These are phyloP conservation scores for Pempheris klunzingeri DNA, from an alignment of 2,797 vertebrate genomes.

Conservation along the genomic window DNA sequence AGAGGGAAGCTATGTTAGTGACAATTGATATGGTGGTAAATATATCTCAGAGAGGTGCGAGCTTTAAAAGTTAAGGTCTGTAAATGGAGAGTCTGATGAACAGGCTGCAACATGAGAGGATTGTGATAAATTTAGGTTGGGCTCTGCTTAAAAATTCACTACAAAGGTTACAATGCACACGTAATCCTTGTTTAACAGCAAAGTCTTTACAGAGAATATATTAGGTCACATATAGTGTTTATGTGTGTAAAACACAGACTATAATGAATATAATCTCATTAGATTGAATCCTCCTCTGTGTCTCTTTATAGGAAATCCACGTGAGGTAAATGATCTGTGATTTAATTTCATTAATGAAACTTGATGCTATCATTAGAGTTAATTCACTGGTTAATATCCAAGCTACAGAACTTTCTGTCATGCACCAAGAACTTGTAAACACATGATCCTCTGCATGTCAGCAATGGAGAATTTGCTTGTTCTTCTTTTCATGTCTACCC, in stretches of 20 bases:
- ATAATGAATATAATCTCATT: conserved; percentile 15
- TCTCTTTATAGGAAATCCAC: conserved; percentile 48
- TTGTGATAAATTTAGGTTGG: conserved; percentile 60
- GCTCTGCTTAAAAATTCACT: conserved; percentile 25
- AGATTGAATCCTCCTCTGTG: conserved; percentile 14
- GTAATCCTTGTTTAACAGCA: not conserved
- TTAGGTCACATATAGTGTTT: no score
- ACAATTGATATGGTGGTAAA: conserved; percentile 63
- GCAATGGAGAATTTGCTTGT: conserved; percentile 58
- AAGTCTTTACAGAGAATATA: conserved; percentile 5
- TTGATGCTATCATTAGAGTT: conserved; percentile 70
- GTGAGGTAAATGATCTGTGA: conserved; percentile 66
- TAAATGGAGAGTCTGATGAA: conserved; percentile 39
- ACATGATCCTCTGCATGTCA: conserved; percentile 63
- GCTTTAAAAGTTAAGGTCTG: conserved; percentile 47
- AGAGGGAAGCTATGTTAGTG: conserved; percentile 19
- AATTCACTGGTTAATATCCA: conserved; percentile 77
- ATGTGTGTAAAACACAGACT: conserved; percentile 7
- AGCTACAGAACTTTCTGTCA: conserved; percentile 70
- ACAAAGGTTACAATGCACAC: conserved; percentile 19
- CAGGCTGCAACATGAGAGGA: conserved; percentile 57
- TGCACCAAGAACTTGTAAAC: conserved; percentile 70
- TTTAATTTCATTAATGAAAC: conserved; percentile 64
- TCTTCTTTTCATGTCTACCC: conserved; percentile 55
- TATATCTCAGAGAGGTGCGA: conserved; percentile 48